phyloP scores from a whole-genome alignment of 1,140 invertebrate species.

The Tenebrio molitor region DNA sequence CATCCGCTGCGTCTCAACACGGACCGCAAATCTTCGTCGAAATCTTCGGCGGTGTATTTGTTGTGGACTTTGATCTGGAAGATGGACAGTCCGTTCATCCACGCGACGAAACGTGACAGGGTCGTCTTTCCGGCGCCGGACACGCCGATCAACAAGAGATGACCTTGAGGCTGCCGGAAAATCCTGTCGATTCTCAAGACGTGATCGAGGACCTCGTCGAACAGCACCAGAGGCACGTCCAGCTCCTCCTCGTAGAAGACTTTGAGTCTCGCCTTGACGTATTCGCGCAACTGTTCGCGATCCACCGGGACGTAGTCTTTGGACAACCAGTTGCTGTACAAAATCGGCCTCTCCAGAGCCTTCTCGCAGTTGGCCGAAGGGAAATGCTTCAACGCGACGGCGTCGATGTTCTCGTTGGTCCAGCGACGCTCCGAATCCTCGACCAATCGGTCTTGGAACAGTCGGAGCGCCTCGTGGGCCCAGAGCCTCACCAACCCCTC shows the following conservation, averaged over 20 bases:
- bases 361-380: conserved; percentile 88
- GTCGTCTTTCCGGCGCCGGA: conserved; percentile 99
- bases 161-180: conserved; percentile 98
- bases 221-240: conserved; percentile 97
- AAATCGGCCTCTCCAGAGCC: conserved; percentile 90
- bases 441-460: conserved; percentile 97
- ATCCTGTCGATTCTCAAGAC: conserved; percentile 98
- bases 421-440: conserved; percentile 94
- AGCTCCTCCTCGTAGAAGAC: conserved; percentile 99
- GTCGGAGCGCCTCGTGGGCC: conserved; percentile 97
- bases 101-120: conserved; percentile 98
- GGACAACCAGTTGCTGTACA: conserved; percentile 99
- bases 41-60: conserved; percentile 98
- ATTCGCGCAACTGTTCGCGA: conserved; percentile 94
- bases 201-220: conserved; percentile 99
- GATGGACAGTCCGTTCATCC: conserved; percentile 99
- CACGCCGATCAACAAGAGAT: conserved; percentile 96
- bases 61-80: conserved; percentile 99
- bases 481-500: conserved; percentile 97
- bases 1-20: conserved; percentile 96
- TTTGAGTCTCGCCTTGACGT: conserved; percentile 96
- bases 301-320: conserved; percentile 99
- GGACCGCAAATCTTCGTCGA: conserved; percentile 97
- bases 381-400: conserved; percentile 96
- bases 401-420: conserved; percentile 99